Evolutionary conservation across 2,888 invertebrate species (phyloP), one percentile per base, ranked within the genome.

Genomic region (Mantis religiosa): DNA sequence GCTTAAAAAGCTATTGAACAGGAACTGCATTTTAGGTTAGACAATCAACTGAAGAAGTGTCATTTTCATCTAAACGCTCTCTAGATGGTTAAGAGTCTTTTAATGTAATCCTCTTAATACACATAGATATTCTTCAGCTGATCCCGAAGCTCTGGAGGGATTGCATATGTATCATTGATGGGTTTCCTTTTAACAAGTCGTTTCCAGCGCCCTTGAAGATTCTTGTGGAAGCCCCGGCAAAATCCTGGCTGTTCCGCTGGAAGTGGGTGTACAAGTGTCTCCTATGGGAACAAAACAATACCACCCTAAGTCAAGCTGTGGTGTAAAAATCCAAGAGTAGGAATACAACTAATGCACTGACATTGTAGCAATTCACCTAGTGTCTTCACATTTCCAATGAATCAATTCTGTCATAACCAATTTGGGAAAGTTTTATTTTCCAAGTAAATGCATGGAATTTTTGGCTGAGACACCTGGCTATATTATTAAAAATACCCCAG

Each of bases 121-220:
- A 97, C 97, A 94, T 97, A 97, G 92, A 97, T 97, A 93, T 97
- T 96, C 94, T 97, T 97, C 91, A 97, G 95, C 94, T 97, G 97
- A 91, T 97, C 97, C 93, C 97, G 97, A 92, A 97, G 95, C 94
- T 97, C 97, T 89, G 97, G 97, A 92, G 97, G 97, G 94, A 97
- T 97, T 93, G 96, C 96, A 94, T 97, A 97, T 91, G 96, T 95
- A 93, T 97, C 96, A 93, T 96, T 96, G 92, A 96, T 95, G 91
- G 97, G 96, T 94, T 97, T 97, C 95, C 96, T 96, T 93, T 97
- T 97, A 91, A 97, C 97, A 92, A 97, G 95, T 92, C 97, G 96
- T 93, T 97, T 96, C 96, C 97, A 97, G 92, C 96, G 96, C 92
- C 97, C 97, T 92, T 97, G 97, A 92, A 97, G 95, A 93, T 97